A percentile compares a stretch with the other conserved stretches of the same genome.
These are phyloP conservation scores for Branchellion lobata DNA, from an alignment of 2,888 invertebrate genomes.

Conservation along the genomic window DNA sequence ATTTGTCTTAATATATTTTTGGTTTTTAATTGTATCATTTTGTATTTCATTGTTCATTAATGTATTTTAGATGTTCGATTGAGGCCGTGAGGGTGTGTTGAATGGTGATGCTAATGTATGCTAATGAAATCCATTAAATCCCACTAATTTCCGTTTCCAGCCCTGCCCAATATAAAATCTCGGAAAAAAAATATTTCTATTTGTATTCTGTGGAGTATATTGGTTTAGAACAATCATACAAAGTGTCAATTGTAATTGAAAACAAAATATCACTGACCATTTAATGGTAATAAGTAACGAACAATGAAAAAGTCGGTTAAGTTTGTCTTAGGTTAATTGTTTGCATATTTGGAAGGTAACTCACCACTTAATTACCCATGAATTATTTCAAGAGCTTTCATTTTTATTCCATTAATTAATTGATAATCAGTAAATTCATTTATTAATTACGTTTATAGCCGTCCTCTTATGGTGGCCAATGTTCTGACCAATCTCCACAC, in stretches of 20 bases:
- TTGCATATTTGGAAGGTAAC: slow-evolving; percentile 15
- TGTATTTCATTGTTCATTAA: background rate
- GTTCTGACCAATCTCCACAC: no score
- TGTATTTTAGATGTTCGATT: no score
- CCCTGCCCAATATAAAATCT: background rate
- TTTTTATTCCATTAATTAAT: background rate
- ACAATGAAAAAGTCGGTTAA: background rate
- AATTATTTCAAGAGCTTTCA: background rate
- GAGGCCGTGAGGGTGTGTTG: background rate
- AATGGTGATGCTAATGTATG: background rate
- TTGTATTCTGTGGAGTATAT: background rate
- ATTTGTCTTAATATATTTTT: no score
- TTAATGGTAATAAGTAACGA: background rate
- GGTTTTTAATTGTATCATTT: background rate
- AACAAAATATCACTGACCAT: no score
- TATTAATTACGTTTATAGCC: background rate
- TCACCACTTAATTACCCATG: background rate
- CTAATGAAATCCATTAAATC: background rate
- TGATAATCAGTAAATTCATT: background rate
- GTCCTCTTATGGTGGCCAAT: background rate
- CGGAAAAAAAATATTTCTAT: background rate
- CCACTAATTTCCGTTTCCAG: background rate
- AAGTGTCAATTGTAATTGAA: background rate
- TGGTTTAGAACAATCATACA: background rate
- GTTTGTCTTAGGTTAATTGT: background rate